Evolutionary conservation across 2,113 vertebrate species (phyloP), one percentile per base, ranked within the genome.

Genomic region (Paedocypris sp.): DNA sequence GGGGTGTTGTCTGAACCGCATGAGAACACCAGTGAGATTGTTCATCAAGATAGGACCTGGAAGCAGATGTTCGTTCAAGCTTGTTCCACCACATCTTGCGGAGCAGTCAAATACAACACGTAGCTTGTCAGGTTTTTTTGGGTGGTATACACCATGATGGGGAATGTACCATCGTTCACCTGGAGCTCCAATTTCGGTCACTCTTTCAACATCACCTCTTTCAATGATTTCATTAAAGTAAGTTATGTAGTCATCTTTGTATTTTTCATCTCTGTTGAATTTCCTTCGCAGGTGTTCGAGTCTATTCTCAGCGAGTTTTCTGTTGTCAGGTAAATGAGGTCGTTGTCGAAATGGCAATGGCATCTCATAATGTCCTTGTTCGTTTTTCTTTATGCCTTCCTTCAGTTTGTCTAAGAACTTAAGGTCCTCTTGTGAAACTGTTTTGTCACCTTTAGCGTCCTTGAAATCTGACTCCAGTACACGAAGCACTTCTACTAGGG

Each of bases 381-480:
- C 28, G n/a, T 50, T 66, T 43, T 51, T 13, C 26, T 6, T 51
- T 66, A 45, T 60, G 2, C 18, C 32, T 39, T 60, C 45, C 0
- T 60, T 48, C 1, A 65, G 11, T 4, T 41, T 61, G 43, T 66
- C 28, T 1, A 70, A 3, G 32, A 58, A 58, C 3, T 42, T 28
- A 2, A 70, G 9, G 28, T 66, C 48, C 4, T 66, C 62, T 16
- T 65, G 62, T 18, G 62, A 70, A 1, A 70, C 57, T n/a, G 22
- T 32, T 12, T 60, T 60, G 7, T 60, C 35, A 22, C 60, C 48
- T 3, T 46, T 22, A 16, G 5, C 4, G 5, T 60, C 48, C n/a
- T 16, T 61, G 20, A 70, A 65, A 11, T 69, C 46, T 8, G 45
- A 35, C 53, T 69, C 60, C 0, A 69, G 16, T 10, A 45, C n/a